phyloP scores from a whole-genome alignment of 2,888 invertebrate species.

The Pachydiplax longipennis region DNA sequence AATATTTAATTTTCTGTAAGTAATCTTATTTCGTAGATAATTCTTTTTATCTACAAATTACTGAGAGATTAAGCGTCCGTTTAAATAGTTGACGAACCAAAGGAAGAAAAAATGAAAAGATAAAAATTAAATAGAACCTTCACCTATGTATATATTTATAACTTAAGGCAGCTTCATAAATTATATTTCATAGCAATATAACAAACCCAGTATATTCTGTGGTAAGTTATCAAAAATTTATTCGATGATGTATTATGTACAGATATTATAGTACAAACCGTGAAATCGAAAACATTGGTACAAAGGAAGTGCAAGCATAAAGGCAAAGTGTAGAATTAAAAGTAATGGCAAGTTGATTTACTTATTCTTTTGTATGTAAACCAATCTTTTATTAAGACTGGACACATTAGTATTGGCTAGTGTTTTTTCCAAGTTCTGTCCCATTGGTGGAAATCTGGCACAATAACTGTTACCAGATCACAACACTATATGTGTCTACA shows the following conservation, averaged over 20 bases:
- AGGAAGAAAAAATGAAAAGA: too few species aligned
- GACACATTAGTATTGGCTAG: constrained; percentile 46
- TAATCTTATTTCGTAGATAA: too few species aligned
- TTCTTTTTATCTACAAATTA: too few species aligned
- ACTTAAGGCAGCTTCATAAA: too few species aligned
- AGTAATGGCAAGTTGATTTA: constrained; percentile 47
- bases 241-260: constrained; percentile 57
- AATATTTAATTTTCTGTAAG: too few species aligned
- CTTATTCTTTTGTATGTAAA: constrained; percentile 48
- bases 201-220: constrained; percentile 48
- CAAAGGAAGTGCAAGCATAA: constrained; percentile 55
- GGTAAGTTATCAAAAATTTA: constrained; percentile 58
- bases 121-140: too few species aligned
- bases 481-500: constrained; percentile 46
- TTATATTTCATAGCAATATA: constrained; percentile 10
- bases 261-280: constrained; percentile 57
- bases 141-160: too few species aligned
- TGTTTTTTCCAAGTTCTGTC: constrained; percentile 45
- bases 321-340: constrained; percentile 53
- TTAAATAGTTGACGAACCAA: too few species aligned
- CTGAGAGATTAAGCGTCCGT: too few species aligned
- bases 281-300: constrained; percentile 56
- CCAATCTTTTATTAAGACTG: constrained; percentile 48
- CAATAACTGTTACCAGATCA: constrained; percentile 45
- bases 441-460: constrained; percentile 40